phyloP scores from a whole-genome alignment of 2,888 invertebrate genomes.

The Megaustenia siamemsis region DNA sequence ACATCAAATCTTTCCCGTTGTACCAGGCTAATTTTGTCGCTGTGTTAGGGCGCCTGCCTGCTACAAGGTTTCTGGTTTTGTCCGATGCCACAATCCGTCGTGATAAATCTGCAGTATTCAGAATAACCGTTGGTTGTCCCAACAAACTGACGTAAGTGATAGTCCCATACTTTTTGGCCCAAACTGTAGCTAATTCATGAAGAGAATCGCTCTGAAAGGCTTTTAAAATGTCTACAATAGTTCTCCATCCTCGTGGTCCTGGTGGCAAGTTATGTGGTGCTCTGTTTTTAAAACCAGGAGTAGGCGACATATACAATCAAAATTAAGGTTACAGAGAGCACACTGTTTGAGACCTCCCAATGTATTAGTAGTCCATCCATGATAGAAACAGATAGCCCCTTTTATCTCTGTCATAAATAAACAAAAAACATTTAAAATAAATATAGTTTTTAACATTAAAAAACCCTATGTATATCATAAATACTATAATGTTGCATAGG shows the following conservation, averaged over 20 bases:
- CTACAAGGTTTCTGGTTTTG: background rate
- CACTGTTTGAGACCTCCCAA: too few relatives aligned
- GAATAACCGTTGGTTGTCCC: conserved; percentile 1
- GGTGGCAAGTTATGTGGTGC: conserved; percentile 23
- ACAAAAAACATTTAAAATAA: too few relatives aligned
- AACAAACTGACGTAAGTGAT: background rate
- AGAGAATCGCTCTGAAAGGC: conserved; percentile 10
- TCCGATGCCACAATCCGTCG: background rate
- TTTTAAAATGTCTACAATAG: background rate
- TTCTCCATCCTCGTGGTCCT: conserved; percentile 32
- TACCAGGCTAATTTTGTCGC: background rate
- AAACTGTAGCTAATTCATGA: conserved; percentile 35
- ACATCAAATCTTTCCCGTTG: conserved; percentile 11
- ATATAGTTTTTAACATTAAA: too few relatives aligned
- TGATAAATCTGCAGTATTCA: conserved; percentile 16
- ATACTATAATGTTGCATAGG: too few relatives aligned
- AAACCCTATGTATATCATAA: too few relatives aligned
- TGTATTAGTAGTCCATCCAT: too few relatives aligned
- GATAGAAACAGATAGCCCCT: too few relatives aligned
- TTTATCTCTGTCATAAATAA: too few relatives aligned
- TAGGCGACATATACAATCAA: too few relatives aligned
- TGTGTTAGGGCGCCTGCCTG: background rate
- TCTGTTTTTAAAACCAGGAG: background rate
- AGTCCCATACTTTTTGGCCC: conserved; percentile 44
- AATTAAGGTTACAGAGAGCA: too few relatives aligned